Evolutionary conservation across 1,140 invertebrate genomes (phyloP), one percentile per base, ranked within the genome.

Genomic region (Drosophila punjabiensis): DNA sequence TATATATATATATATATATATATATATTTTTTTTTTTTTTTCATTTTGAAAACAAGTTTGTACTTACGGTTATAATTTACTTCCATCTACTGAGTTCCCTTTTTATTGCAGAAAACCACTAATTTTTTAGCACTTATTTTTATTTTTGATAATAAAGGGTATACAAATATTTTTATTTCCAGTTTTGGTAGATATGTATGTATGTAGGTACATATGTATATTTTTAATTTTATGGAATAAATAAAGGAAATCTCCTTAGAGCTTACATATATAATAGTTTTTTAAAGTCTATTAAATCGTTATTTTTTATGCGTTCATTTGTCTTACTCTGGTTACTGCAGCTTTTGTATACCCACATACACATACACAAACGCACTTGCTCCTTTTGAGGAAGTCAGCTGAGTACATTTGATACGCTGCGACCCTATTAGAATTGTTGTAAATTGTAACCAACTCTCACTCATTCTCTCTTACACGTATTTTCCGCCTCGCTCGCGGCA

Each of bases 381-480:
- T 47, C 14, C n/a, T 30, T n/a, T 41, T 53, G 52, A 64, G 60
- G 56, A 62, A 59, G 56, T 75, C 73, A 76, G 71, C 47, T 75
- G 48, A 68, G 41, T 56, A 28, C 53, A 47, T 52, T 61, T 35
- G 20, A 28, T 35, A 52, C 41, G 20, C 33, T 24, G 32, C 41
- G 56, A 61, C 76, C 75, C 76, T 55, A 78, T 78, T 47, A 45
- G 55, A 61, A 37, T 52, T 62, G 32, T 61, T 41, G 28, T 35
- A 41, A 50, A 32, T 45, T 74, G 37, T 62, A 66, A 68, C 50
- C 32, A 43, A 74, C 24, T 53, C 14, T 37, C 52, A 56, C 58
- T 67, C 33, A 47, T 37, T 58, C 24, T 39, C 39, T 39, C 43
- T 9, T 61, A 35, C 11, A 47, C 39, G 37, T 24, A 55, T 68